A percentile compares a stretch with the other conserved stretches of the same genome.
phyloP scores from a whole-genome alignment of 1,140 invertebrate genomes.

The Homarus americanus region DNA sequence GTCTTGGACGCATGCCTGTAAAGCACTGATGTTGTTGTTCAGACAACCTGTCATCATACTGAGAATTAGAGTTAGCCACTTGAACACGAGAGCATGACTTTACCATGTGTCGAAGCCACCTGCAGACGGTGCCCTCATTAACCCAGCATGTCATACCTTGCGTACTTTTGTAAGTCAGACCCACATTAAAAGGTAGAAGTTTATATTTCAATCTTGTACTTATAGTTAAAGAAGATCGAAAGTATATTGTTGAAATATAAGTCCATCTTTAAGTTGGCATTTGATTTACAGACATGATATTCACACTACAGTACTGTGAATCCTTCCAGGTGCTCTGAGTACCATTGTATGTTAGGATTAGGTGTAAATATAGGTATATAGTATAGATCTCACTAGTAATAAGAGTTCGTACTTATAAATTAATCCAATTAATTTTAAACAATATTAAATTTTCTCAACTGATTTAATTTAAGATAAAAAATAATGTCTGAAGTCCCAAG shows the following conservation, averaged over 20 bases:
- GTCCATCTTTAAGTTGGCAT: too few species aligned
- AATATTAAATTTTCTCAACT: too few species aligned
- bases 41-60: not conserved
- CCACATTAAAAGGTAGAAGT: too few species aligned
- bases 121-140: constrained; percentile 41
- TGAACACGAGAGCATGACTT: constrained; percentile 21
- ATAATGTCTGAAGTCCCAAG: too few species aligned
- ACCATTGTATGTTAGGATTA: too few species aligned
- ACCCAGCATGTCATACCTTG: constrained; percentile 31
- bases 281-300: too few species aligned
- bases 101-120: constrained; percentile 24
- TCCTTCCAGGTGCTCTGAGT: too few species aligned
- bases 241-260: too few species aligned
- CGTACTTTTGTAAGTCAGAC: not conserved
- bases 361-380: not conserved
- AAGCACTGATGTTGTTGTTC: not conserved
- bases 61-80: constrained; percentile 37
- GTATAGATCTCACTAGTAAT: not conserved
- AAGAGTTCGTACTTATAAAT: not conserved
- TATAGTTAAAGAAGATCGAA: too few species aligned
- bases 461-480: too few species aligned
- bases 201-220: too few species aligned
- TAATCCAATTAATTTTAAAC: not conserved
- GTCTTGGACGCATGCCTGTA: constrained; percentile 12
- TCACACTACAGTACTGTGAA: too few species aligned